Evolutionary conservation across 2,113 vertebrate species (phyloP).

Genomic region (Ictalurus furcatus): DNA sequence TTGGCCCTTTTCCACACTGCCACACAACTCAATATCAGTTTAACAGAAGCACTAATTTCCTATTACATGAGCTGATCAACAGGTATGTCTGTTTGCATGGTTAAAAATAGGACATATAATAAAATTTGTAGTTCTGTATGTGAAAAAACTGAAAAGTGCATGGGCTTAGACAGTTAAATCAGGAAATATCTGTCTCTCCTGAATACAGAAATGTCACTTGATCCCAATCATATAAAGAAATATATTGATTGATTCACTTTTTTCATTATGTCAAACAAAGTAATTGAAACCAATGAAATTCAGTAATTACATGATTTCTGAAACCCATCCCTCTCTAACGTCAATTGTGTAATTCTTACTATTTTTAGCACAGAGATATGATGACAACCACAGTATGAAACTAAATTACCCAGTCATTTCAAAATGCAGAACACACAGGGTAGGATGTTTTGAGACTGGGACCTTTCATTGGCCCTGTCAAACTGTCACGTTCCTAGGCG

Average conservation of each 20-base stretch:
- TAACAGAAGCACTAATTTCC: conserved; percentile 1
- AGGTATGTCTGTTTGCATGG: not conserved
- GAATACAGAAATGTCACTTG: not conserved
- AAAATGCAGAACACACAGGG: not conserved
- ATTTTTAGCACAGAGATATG: not conserved
- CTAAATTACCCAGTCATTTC: not conserved
- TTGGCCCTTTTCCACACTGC: conserved; percentile 2
- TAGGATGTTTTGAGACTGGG: conserved; percentile 17
- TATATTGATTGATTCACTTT: not conserved
- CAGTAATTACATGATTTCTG: conserved; percentile 21
- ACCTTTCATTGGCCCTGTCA: conserved; percentile 7
- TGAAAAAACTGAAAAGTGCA: not conserved
- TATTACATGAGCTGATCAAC: conserved; percentile 13
- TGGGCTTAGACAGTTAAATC: not conserved
- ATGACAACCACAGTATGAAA: conserved; percentile 31
- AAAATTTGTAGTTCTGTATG: not conserved
- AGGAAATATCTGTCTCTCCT: not conserved
- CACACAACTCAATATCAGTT: conserved; percentile 14
- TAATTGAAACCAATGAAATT: not conserved
- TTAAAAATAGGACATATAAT: not conserved
- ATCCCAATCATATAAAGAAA: not conserved
- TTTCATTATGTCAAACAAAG: not conserved
- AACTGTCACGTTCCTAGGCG: conserved; percentile 17
- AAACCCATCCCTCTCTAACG: not conserved
- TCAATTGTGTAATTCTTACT: not conserved